Base-by-base conservation (phyloP, 2,888 invertebrate species). In the Physocephala rufipes region DNA sequence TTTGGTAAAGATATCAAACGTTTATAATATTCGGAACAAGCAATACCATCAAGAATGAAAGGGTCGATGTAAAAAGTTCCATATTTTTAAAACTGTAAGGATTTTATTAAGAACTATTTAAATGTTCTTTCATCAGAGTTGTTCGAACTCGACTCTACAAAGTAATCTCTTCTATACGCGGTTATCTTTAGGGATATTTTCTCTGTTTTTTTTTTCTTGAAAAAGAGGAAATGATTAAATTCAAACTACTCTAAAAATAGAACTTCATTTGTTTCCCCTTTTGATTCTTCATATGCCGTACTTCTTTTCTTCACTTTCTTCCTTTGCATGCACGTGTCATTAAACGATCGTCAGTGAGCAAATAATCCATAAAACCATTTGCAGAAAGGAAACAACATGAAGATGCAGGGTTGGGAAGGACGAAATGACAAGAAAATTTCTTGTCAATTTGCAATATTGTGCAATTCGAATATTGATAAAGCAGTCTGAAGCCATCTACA, bases 161-260 rank as follows among this genome's bases (percentile, higher is more conserved):
- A 36, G 9, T 36, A 36, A 36, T 36, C 36, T 36, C 9, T 36
- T 36, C 36, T 36, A 36, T 9, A 36, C 36, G 4, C 36, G 4
- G 36, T 36, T 36, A 36, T 36, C 36, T 36, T 36, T 36, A 36
- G 36, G 36, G 36, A 36, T 16, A 45, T 45, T 64, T 64, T 64
- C 16, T 24, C 19, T 63, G 55, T n/a, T 26, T 55, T 55, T 55
- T 13, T n/a, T 26, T 21, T 24, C 55, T 55, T 55, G 24, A 21
- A 24, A n/a, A 36, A 36, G 21, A 58, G 58, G 28, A 28, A 15
- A n/a, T 43, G 36, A 47, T 47, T 47, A 45, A 21, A 24, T 63
- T 24, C 45, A 21, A 47, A 63, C 26, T 24, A n/a, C 26, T 24
- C 63, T 63, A 47, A 47, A 63, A 63, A 63, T 63, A 63, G 47